Conservation (phyloP, 1,140 invertebrate genomes). For the Holcopasites calliopsidis region DNA sequence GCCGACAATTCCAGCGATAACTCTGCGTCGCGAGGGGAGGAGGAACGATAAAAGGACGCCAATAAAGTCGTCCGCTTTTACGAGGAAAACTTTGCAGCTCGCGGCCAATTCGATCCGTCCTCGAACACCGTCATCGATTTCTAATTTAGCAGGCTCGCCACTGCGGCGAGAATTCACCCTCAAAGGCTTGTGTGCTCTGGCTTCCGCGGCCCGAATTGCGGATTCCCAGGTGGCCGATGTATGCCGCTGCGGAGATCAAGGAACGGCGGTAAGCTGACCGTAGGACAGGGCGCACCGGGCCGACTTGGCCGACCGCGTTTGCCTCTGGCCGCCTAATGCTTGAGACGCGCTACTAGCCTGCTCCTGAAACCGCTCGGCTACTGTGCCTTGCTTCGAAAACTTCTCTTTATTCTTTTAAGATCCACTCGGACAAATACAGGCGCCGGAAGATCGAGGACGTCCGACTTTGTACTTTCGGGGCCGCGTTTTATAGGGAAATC, state of each 20-base stretch:
- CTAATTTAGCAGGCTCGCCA: background rate
- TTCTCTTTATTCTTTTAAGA: slow-evolving; percentile 23
- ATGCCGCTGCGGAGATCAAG: slow-evolving; percentile 23
- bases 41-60: background rate
- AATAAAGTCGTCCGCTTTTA: slow-evolving; percentile 5
- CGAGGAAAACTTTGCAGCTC: background rate
- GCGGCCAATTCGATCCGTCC: background rate
- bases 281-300: background rate
- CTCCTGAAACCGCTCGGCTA: background rate
- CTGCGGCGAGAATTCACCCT: background rate
- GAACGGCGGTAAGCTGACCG: slow-evolving; percentile 13
- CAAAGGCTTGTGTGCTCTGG: slow-evolving; percentile 1
- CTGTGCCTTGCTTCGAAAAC: no score
- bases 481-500: background rate
- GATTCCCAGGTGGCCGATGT: slow-evolving; percentile 1
- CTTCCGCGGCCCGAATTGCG: slow-evolving; percentile 5
- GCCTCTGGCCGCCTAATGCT: slow-evolving; percentile 1
- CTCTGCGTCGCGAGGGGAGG: background rate
- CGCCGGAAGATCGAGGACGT: slow-evolving; percentile 4
- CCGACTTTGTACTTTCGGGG: background rate
- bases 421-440: background rate
- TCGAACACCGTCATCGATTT: slow-evolving; percentile 14
- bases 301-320: background rate
- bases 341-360: background rate
- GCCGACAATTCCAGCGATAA: slow-evolving; percentile 1